A percentile compares a stretch with the other conserved stretches of the same genome.
Conservation (phyloP, 1,140 invertebrate species). For the Anastrepha ludens region DNA sequence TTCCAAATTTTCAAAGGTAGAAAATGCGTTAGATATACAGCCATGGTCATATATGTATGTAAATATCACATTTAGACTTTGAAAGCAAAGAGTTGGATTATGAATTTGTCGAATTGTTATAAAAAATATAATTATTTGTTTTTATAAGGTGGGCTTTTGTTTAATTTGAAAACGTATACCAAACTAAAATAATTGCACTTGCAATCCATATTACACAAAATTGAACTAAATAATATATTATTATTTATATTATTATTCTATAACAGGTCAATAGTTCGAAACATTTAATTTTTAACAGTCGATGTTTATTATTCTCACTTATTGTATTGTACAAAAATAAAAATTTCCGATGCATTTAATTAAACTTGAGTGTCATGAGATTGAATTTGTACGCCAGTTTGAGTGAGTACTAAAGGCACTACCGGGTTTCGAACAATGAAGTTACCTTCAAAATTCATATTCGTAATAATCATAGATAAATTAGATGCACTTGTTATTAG, state of each 20-base stretch:
- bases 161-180: too few species aligned
- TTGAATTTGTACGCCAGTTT: slow-evolving; percentile 11
- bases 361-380: not conserved
- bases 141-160: too few species aligned
- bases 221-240: too few species aligned
- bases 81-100: too few species aligned
- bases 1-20: slow-evolving; percentile 26
- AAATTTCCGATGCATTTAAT: not conserved
- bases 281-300: not conserved
- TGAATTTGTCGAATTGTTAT: too few species aligned
- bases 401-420: not conserved
- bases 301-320: not conserved
- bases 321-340: not conserved
- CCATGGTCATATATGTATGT: too few species aligned
- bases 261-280: too few species aligned
- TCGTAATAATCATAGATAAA: not conserved
- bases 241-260: too few species aligned
- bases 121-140: too few species aligned
- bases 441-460: not conserved
- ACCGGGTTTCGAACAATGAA: not conserved
- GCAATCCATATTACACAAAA: too few species aligned
- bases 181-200: too few species aligned
- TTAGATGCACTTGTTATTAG: not conserved
- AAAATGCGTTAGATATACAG: not conserved
- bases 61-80: too few species aligned